Evolutionary conservation across 2,888 invertebrate species (phyloP), one percentile per base, ranked within the genome.

Genomic region (Drosophila pegasa): DNA sequence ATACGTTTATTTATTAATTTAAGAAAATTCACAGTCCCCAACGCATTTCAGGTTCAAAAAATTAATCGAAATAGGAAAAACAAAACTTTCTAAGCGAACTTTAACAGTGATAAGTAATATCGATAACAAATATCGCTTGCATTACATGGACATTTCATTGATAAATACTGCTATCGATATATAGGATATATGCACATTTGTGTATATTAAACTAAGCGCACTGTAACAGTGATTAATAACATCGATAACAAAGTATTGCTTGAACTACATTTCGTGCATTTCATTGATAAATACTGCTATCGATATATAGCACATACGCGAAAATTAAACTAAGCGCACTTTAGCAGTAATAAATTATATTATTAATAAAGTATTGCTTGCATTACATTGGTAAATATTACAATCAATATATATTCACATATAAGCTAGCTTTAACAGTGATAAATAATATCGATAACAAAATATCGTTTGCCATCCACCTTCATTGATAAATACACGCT

Each of bases 161-260:
- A 40, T 37, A 18, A 25, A 1, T 14, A 20, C 6, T 8, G 6
- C 3, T 33, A 43, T 41, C 41, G 41, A 50, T 50, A 33, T 3
- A n/a, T 47, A n/a, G n/a, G n/a, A n/a, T n/a, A n/a, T n/a, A n/a
- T n/a, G n/a, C n/a, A n/a, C n/a, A n/a, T n/a, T n/a, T n/a, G n/a
- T n/a, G n/a, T n/a, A n/a, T n/a, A n/a, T n/a, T n/a, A n/a, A n/a
- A n/a, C n/a, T n/a, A n/a, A 29, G 4, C 29, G 33, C 37, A 52
- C n/a, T n/a, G n/a, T n/a, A n/a, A 14, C 14, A 18, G 14, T 54
- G 20, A 3, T 18, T 9, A n/a, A 10, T 18, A 29, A n/a, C 31
- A 29, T 20, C 54, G 54, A 41, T 41, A 41, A 7, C 4, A 31
- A 8, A 22, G n/a, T 40, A 54, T 54, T 20, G 35, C 3, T 43